Percentiles rank a stretch among this genome's conserved stretches.
Evolutionary conservation across 2,797 vertebrate species (phyloP).

Genomic region (Macropodus opercularis): DNA sequence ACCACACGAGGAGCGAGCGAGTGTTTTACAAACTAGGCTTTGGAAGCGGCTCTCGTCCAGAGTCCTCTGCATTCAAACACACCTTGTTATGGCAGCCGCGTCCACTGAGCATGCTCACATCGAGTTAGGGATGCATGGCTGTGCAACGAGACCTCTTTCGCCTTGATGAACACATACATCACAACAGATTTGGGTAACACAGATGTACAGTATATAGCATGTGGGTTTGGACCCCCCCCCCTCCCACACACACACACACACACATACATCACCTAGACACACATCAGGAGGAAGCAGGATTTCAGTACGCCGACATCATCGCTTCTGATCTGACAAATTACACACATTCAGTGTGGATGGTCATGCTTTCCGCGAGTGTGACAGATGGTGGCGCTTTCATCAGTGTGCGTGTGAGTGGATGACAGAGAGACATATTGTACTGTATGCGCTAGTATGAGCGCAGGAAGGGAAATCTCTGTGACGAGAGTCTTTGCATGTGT

Average conservation of each 20-base stretch:
- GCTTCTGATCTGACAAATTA: constrained; percentile 62
- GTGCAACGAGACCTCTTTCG: constrained; percentile 44
- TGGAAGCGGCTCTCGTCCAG: not conserved
- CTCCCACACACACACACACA: not conserved
- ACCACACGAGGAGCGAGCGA: not conserved
- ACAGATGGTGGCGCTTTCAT: constrained; percentile 79
- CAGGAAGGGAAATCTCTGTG: constrained; percentile 24
- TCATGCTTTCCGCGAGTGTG: constrained; percentile 29
- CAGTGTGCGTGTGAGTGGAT: constrained; percentile 7
- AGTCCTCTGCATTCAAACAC: not conserved
- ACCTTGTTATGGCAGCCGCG: not conserved
- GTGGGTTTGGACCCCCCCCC: not conserved
- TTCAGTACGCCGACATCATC: constrained; percentile 50
- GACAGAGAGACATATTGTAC: not conserved
- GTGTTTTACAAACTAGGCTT: not conserved
- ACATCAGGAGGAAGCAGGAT: constrained; percentile 37
- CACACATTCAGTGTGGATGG: constrained; percentile 10
- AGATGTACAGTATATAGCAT: not conserved
- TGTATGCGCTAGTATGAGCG: constrained; percentile 17
- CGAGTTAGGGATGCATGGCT: constrained; percentile 48
- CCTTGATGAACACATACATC: constrained; percentile 36
- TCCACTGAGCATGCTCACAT: constrained; percentile 45
- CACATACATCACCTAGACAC: constrained; percentile 2
- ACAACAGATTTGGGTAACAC: constrained; percentile 9
- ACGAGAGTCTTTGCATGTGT: constrained; percentile 33